A percentile compares a stretch with the other conserved stretches of the same genome.
Evolutionary conservation across 2,113 vertebrate species (phyloP).

Genomic region (Marmota flaviventris): DNA sequence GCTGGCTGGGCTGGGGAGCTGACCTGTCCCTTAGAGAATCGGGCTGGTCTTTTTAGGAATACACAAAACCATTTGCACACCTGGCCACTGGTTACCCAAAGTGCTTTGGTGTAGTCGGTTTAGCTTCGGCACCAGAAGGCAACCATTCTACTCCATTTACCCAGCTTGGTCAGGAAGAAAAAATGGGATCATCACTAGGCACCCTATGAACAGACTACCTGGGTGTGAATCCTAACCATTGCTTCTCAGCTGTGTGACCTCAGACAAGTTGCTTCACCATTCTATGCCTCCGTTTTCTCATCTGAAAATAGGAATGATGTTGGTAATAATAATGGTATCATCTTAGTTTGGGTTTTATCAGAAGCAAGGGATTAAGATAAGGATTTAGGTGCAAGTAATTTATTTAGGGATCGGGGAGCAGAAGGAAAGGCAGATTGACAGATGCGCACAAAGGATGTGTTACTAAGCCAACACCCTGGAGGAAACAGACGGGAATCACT

Average conservation of each 20-base stretch:
- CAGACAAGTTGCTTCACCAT: not conserved
- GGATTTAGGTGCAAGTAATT: not conserved
- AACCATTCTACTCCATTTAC: not conserved
- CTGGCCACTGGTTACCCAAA: conserved; percentile 48
- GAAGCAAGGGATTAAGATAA: not conserved
- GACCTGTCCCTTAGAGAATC: conserved; percentile 69
- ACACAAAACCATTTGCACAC: not conserved
- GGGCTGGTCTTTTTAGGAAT: not conserved
- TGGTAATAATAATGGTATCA: not conserved
- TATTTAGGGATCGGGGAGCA: not conserved
- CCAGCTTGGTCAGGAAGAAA: not conserved
- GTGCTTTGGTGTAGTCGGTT: not conserved
- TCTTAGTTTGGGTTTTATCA: conserved; percentile 20
- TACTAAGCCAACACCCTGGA: not conserved
- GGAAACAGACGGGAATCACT: not conserved
- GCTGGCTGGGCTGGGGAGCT: conserved; percentile 57
- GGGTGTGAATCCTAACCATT: not conserved
- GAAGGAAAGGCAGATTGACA: not conserved
- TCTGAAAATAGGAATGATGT: not conserved
- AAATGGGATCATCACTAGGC: not conserved
- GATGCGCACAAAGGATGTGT: not conserved
- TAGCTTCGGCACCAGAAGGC: not conserved
- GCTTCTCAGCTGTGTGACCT: conserved; percentile 1
- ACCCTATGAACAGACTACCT: not conserved
- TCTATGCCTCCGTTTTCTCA: not conserved